Percentiles rank a stretch among this genome's conserved stretches.
Conservation (phyloP, 2,888 invertebrate genomes). For the Dolichopus griseipennis region DNA sequence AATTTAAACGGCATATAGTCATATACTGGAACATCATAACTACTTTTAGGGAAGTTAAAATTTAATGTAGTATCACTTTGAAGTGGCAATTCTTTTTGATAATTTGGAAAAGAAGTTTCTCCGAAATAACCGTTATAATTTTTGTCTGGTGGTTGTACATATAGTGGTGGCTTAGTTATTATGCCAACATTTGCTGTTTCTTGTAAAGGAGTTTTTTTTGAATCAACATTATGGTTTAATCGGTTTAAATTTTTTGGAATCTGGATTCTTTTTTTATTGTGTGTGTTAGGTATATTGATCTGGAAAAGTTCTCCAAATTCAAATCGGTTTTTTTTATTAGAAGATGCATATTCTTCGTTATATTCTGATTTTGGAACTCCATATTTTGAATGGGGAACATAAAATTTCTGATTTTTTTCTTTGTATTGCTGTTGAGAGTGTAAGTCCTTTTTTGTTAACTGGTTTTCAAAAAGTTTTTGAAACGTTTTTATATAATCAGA, state of each 20-base stretch:
- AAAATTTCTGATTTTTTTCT: background rate
- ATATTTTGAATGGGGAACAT: constrained; percentile 19
- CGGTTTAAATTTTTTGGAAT: too few relatives aligned
- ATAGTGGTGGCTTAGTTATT: constrained; percentile 14
- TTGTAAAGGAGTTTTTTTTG: background rate
- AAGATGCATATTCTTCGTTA: constrained; percentile 24
- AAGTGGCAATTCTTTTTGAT: constrained; percentile 35
- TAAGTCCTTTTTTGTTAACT: too few relatives aligned
- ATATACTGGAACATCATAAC: constrained; percentile 42
- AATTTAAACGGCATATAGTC: constrained; percentile 38
- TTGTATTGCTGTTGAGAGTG: background rate
- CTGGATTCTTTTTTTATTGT: too few relatives aligned
- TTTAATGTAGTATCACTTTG: constrained; percentile 34
- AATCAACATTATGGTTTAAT: too few relatives aligned
- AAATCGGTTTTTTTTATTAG: constrained; percentile 19
- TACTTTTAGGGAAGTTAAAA: constrained; percentile 38
- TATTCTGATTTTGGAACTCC: constrained; percentile 9
- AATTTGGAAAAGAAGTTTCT: constrained; percentile 28
- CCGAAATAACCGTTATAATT: constrained; percentile 28
- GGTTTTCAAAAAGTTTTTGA: too few relatives aligned
- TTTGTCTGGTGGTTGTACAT: constrained; percentile 28
- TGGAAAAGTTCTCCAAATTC: background rate
- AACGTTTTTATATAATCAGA: too few relatives aligned
- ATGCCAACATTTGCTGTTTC: constrained; percentile 7
- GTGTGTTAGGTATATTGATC: background rate